A percentile compares a stretch with the other conserved stretches of the same genome.
These are phyloP conservation scores for Cantharis rufa DNA, from an alignment of 2,888 invertebrate species.

Conservation along the genomic window DNA sequence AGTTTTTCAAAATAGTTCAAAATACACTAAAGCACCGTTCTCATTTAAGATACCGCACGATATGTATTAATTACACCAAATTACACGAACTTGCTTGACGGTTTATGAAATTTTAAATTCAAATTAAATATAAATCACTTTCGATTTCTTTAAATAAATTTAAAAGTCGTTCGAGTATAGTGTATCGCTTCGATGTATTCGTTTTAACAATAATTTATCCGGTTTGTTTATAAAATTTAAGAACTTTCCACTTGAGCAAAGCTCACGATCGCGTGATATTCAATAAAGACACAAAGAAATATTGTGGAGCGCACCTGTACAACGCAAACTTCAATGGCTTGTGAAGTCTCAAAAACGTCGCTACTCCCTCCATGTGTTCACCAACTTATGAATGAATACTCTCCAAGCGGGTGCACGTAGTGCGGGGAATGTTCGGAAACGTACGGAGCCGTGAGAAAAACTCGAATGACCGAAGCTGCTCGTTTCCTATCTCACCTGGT, in stretches of 20 bases:
- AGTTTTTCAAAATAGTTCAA: neutral
- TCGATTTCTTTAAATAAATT: neutral
- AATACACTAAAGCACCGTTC: neutral
- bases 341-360: slow-evolving; percentile 42
- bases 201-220: neutral
- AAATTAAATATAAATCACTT: neutral
- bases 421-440: slow-evolving; percentile 13
- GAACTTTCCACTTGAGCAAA: slow-evolving; percentile 2
- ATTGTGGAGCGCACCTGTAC: slow-evolving; percentile 42
- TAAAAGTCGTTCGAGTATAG: neutral
- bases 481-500: slow-evolving; percentile 31
- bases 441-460: slow-evolving; percentile 35
- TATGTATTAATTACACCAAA: neutral
- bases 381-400: slow-evolving; percentile 60
- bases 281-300: slow-evolving; percentile 26
- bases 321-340: slow-evolving; percentile 41
- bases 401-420: slow-evolving; percentile 48
- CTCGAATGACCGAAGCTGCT: slow-evolving; percentile 29
- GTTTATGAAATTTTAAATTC: neutral
- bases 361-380: slow-evolving; percentile 44
- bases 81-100: neutral
- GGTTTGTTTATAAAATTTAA: slow-evolving; percentile 1
- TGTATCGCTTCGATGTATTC: neutral
- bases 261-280: slow-evolving; percentile 5
- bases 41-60: neutral